Base-by-base conservation (phyloP, 2,888 invertebrate genomes). In the Yponomeuta plumbellus region DNA sequence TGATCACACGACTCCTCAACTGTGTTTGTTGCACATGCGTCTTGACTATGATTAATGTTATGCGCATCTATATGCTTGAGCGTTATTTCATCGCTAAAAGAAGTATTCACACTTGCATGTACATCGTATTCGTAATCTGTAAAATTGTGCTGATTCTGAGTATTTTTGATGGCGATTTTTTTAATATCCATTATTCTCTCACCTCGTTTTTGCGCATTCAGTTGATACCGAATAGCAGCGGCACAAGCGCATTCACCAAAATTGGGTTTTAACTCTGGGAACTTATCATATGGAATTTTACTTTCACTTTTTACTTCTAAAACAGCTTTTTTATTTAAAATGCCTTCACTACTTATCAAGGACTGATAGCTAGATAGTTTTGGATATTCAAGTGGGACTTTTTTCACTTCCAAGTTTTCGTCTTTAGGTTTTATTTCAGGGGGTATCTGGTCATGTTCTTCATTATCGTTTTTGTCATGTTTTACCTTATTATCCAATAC, bases 11-110 rank as follows among this genome's bases (percentile, higher is more conserved):
- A 52, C 44, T 20, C 5, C 11, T 10, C 13, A 20, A 58, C 34
- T 64, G 64, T 3, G 40, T n/a, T 44, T 20, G 21, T 59, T 59
- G 59, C 21, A 23, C 23, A 61, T 26, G 23, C 26, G 4, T 10
- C 22, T 13, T 23, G 26, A 23, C 1, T 61, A 17, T 59, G 59
- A 59, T 13, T 75, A 69, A 59, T 69, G 61, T 23, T 70, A 65
- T 10, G 67, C 5, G 8, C 34, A 68, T 65, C 76, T 71, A 66
- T 52, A 17, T 52, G 17, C 17, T 52, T 52, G 13, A 52, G 44
- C 44, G 44, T 52, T 17, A 52, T 52, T 17, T 52, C 44, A 8
- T 52, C 44, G 5, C 17, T 52, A 13, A 52, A 52, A 1, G 17
- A 17, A 4, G 44, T 52, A 52, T 52, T 52, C 2, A 52, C 44